These are phyloP conservation scores for Rhinoderma darwinii DNA, from an alignment of 2,113 vertebrate genomes.

Conservation along the genomic window DNA sequence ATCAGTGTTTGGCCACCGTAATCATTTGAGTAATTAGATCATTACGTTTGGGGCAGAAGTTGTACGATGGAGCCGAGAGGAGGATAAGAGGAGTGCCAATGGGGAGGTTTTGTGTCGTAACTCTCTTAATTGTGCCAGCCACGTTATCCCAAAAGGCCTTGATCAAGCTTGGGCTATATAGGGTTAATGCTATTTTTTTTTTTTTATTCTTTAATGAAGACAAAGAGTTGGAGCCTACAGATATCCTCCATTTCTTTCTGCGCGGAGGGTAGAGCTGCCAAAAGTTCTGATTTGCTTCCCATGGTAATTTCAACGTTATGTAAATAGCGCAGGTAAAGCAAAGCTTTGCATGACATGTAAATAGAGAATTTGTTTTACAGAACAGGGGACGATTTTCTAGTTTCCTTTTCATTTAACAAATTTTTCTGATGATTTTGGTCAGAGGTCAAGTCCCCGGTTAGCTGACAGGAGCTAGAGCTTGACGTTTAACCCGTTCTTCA, in stretches of 20 bases:
- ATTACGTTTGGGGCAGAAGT: no score
- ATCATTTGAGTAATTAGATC: no score
- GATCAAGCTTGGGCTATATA: neutral
- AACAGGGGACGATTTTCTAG: slow-evolving; percentile 57
- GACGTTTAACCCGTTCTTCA: slow-evolving; percentile 15
- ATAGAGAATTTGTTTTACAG: slow-evolving; percentile 59
- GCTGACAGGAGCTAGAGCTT: neutral
- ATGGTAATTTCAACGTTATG: slow-evolving; percentile 57
- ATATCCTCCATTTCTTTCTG: neutral
- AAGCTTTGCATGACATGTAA: slow-evolving; percentile 57
- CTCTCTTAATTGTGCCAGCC: no score
- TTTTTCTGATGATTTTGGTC: slow-evolving; percentile 41
- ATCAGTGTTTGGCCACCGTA: no score
- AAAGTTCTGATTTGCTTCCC: slow-evolving; percentile 54
- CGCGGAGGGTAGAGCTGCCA: slow-evolving; percentile 28
- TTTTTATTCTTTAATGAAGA: neutral
- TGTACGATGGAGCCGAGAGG: no score
- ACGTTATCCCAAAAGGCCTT: no score
- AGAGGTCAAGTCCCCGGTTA: slow-evolving; percentile 34
- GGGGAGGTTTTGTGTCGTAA: no score
- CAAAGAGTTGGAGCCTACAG: slow-evolving; percentile 5
- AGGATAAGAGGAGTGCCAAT: no score
- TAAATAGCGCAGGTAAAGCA: slow-evolving; percentile 58
- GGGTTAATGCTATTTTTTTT: slow-evolving; percentile 9
- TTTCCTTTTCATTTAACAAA: slow-evolving; percentile 55